These are phyloP conservation scores for Sycophila texana DNA, from an alignment of 2,888 invertebrate species.

Conservation along the genomic window DNA sequence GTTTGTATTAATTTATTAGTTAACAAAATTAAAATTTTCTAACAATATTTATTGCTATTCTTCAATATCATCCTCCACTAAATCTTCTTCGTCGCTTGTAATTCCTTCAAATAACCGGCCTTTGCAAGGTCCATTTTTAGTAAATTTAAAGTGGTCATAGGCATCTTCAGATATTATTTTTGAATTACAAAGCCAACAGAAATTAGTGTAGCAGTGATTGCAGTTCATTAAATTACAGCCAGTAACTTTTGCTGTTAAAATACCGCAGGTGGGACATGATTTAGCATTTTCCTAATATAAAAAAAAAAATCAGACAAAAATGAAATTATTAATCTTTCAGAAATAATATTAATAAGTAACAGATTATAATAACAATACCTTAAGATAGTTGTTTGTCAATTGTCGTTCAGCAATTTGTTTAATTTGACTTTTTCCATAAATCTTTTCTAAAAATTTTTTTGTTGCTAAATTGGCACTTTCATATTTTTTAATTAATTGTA, in stretches of 20 bases:
- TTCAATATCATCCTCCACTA: conserved; percentile 1
- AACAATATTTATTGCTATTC: background rate
- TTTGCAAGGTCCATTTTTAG: conserved; percentile 52
- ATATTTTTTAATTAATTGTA: conserved; percentile 61
- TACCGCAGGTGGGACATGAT: conserved; percentile 63
- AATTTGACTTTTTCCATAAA: conserved; percentile 64
- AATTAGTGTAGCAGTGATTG: conserved; percentile 56
- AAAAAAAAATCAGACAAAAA: conserved; percentile 8
- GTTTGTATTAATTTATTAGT: background rate
- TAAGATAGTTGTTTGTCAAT: conserved; percentile 62
- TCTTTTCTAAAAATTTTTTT: conserved; percentile 59
- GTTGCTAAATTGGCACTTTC: conserved; percentile 52
- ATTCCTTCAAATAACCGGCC: conserved; percentile 61
- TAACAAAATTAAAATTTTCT: too few species aligned
- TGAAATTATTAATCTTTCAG: background rate
- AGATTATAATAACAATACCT: conserved; percentile 53
- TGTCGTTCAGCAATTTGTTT: conserved; percentile 61
- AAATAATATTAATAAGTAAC: conserved; percentile 28
- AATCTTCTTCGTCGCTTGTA: background rate
- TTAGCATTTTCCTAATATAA: conserved; percentile 62
- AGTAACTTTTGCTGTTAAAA: conserved; percentile 58
- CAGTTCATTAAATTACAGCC: conserved; percentile 66
- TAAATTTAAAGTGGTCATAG: conserved; percentile 62
- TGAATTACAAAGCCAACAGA: conserved; percentile 65
- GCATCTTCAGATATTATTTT: conserved; percentile 57